Percentiles rank a stretch among this genome's conserved stretches.
Conservation (phyloP, 2,888 invertebrate species). For the Cryptus armator region DNA sequence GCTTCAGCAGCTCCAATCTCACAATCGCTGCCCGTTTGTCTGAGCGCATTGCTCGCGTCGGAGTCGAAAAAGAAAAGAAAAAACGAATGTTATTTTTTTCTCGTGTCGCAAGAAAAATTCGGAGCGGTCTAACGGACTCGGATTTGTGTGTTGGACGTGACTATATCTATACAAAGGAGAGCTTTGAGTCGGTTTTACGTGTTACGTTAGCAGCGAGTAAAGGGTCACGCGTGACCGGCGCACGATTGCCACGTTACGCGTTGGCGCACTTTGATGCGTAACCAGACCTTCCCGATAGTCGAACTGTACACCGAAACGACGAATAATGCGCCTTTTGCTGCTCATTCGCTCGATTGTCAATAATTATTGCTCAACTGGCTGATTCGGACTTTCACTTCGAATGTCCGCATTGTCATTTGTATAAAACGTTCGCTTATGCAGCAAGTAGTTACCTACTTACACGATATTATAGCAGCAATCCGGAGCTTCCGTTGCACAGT, state of each 20-base stretch:
- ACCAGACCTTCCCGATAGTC: constrained; percentile 24
- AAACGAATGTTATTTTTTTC: not conserved
- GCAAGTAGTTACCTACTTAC: not conserved
- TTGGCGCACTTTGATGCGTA: constrained; percentile 22
- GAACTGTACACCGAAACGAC: constrained; percentile 31
- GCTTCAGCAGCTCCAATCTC: constrained; percentile 38
- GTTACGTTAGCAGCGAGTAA: not conserved
- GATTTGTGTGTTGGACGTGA: constrained; percentile 36
- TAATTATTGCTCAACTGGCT: constrained; percentile 60
- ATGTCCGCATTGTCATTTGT: constrained; percentile 20
- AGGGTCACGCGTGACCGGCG: constrained; percentile 55
- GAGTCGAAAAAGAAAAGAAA: not conserved
- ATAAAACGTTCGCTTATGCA: constrained; percentile 17
- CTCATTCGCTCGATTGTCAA: constrained; percentile 49
- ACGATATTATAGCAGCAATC: not conserved
- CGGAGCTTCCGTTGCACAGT: not conserved
- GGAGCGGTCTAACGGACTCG: constrained; percentile 53
- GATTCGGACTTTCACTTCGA: constrained; percentile 39
- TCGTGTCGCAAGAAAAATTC: constrained; percentile 58
- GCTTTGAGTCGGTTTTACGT: constrained; percentile 22
- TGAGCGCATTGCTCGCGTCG: not conserved
- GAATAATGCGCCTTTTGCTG: not conserved
- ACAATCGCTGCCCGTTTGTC: constrained; percentile 37
- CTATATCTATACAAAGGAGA: constrained; percentile 13
- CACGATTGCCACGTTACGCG: constrained; percentile 51